Evolutionary conservation across 2,113 vertebrate species (phyloP).

Genomic region (Rhinolophus sinicus): DNA sequence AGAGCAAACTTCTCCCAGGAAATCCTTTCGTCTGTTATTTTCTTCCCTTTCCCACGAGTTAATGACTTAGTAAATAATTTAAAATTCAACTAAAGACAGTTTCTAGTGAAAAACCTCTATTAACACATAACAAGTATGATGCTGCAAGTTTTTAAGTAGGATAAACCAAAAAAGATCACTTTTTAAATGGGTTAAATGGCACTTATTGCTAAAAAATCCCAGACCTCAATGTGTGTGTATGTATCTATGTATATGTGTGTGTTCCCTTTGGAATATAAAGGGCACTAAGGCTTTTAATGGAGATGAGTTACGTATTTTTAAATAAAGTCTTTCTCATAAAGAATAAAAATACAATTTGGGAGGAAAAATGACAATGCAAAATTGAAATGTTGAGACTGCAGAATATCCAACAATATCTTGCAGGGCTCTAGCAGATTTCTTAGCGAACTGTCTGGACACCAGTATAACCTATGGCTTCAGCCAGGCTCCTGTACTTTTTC

Average conservation of each 20-base stretch:
- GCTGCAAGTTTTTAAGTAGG: background rate
- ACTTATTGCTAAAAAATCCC: background rate
- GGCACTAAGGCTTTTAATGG: background rate
- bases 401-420: background rate
- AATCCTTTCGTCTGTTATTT: background rate
- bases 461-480: background rate
- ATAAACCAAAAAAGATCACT: background rate
- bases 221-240: background rate
- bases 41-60: background rate
- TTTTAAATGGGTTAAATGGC: background rate
- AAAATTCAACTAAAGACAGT: slow-evolving; percentile 12
- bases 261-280: background rate
- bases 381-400: background rate
- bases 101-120: slow-evolving; percentile 20
- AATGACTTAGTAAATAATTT: background rate
- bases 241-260: no score
- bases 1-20: background rate
- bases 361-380: background rate
- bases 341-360: background rate
- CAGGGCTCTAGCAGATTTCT: background rate
- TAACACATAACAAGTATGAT: background rate
- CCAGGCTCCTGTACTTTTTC: background rate
- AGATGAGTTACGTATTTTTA: background rate
- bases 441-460: background rate
- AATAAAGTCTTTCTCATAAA: background rate